phyloP scores from a whole-genome alignment of 2,113 vertebrate species.

The Benitochromis conjunctus region DNA sequence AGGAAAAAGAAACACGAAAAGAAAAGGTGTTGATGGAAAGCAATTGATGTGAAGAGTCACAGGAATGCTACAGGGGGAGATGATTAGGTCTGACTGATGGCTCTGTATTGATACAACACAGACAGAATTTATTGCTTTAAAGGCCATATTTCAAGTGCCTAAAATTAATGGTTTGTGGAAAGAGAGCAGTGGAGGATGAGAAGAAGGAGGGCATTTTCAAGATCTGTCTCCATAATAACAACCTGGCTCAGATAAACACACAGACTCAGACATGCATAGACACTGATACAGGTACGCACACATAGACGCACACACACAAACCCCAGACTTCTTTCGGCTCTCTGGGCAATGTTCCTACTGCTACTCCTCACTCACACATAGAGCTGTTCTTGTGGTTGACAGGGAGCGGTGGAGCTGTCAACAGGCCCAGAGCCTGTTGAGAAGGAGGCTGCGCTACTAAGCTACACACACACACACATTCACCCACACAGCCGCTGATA shows the following conservation, averaged over 20 bases:
- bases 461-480: background rate
- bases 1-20: background rate
- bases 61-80: constrained; percentile 1
- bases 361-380: constrained; percentile 60
- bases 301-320: background rate
- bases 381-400: constrained; percentile 61
- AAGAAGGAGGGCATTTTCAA: background rate
- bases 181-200: background rate
- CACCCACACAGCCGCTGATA: background rate
- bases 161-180: constrained; percentile 29
- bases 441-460: constrained; percentile 26
- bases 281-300: background rate
- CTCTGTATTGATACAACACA: constrained; percentile 19
- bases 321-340: constrained; percentile 4
- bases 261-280: background rate
- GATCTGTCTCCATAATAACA: constrained; percentile 14
- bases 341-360: constrained; percentile 46
- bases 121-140: constrained; percentile 23
- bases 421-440: constrained; percentile 48
- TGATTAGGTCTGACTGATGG: constrained; percentile 41
- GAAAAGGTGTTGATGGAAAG: constrained; percentile 23
- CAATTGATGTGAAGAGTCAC: constrained; percentile 17
- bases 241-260: constrained; percentile 26
- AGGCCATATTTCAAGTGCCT: constrained; percentile 15
- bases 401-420: constrained; percentile 66